Evolutionary conservation across 1,140 invertebrate genomes (phyloP).

Genomic region (Temnothorax curvispinosus): DNA sequence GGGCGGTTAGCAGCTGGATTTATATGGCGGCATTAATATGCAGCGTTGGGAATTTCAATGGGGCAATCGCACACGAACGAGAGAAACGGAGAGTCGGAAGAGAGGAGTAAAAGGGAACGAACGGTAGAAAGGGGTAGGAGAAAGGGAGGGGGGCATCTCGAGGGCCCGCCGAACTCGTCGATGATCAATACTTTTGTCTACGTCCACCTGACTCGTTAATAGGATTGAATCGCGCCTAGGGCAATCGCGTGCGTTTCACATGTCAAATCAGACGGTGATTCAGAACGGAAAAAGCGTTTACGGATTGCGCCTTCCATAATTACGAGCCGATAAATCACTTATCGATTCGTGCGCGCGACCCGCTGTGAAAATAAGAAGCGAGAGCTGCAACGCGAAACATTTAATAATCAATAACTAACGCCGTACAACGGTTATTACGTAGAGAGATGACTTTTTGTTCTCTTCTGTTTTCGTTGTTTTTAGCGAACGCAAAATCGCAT

Average conservation of each 20-base stretch:
- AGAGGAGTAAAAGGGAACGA: slow-evolving; percentile 11
- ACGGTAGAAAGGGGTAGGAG: neutral
- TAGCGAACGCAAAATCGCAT: neutral
- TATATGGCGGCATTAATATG: slow-evolving; percentile 79
- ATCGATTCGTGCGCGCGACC: neutral
- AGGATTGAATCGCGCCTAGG: slow-evolving; percentile 71
- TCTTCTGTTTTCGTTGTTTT: neutral
- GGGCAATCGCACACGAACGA: slow-evolving; percentile 52
- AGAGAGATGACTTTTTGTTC: neutral
- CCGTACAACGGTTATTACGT: neutral
- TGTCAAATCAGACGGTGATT: slow-evolving; percentile 49
- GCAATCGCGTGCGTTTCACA: slow-evolving; percentile 25
- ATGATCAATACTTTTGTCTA: slow-evolving; percentile 80
- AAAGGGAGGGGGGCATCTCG: slow-evolving; percentile 30
- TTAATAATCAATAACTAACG: neutral
- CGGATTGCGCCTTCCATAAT: slow-evolving; percentile 39
- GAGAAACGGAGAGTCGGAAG: neutral
- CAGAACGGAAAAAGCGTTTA: slow-evolving; percentile 45
- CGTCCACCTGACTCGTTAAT: slow-evolving; percentile 68
- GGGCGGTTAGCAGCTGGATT: slow-evolving; percentile 68
- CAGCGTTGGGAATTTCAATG: slow-evolving; percentile 77
- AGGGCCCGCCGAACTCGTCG: slow-evolving; percentile 67
- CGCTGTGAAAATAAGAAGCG: slow-evolving; percentile 6
- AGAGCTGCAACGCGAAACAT: neutral
- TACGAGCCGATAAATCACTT: slow-evolving; percentile 50